Evolutionary conservation across 1,140 invertebrate genomes (phyloP), one percentile per base, ranked within the genome.

Genomic region (Meteorus sp.): DNA sequence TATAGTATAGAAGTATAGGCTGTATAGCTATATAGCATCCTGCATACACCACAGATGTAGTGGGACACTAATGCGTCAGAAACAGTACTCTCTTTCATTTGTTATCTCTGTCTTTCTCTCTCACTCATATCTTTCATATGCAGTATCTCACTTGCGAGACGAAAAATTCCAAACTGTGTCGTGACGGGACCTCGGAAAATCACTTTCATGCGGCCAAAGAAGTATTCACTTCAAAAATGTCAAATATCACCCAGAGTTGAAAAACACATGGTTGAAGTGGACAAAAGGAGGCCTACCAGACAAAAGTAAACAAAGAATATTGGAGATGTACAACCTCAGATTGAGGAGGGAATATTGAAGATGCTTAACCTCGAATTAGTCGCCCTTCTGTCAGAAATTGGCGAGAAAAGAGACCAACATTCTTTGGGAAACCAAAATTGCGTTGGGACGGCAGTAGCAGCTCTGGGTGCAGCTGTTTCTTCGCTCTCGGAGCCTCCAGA

Each of bases 221-320:
- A n/a, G n/a, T n/a, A n/a, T n/a, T n/a, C n/a, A n/a, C n/a, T 65
- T 62, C 9, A 47, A 35, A 56, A 22, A 56, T 13, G 8, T 60
- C 60, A 43, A 15, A 11, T 48, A 23, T 45, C 43, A 45, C 19
- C 43, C 47, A 57, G 50, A 48, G 55, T 8, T 35, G 7, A 29
- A 19, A 19, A 22, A 45, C n/a, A 45, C 43, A 20, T 45, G 43
- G 22, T 31, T n/a, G 13, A 29, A 22, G 2, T 37, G n/a, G 43
- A 53, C 52, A 17, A 64, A 47, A 68, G 63, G 54, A 63, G 33
- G 33, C 70, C 70, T 57, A 72, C 71, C 31, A 69, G 70, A 61
- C 62, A 68, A 48, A 70, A 50, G 1, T 39, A 57, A 35, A 13
- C 3, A 35, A 59, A 43, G 35, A 41, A 45, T 50, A 29, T 58